These are phyloP conservation scores for Neoascia interrupta DNA, from an alignment of 2,888 invertebrate species.

Conservation along the genomic window DNA sequence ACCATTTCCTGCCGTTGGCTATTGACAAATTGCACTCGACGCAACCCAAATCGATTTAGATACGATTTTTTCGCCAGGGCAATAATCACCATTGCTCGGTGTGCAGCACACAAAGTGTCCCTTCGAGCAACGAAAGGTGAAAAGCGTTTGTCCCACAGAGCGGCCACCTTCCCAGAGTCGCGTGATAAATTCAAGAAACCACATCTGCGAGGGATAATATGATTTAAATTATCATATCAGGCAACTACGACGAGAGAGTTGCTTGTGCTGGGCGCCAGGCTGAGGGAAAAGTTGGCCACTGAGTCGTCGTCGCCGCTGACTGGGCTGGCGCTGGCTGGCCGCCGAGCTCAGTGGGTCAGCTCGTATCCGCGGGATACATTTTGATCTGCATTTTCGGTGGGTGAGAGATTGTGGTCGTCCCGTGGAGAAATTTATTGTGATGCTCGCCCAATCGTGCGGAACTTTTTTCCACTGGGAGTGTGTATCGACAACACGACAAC, in stretches of 20 bases:
- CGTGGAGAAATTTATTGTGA: constrained; percentile 63
- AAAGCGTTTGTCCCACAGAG: constrained; percentile 11
- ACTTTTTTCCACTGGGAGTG: too few relatives aligned
- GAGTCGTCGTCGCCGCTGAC: constrained; percentile 42
- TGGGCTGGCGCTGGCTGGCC: too few relatives aligned
- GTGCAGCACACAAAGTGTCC: constrained; percentile 30
- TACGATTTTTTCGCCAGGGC: constrained; percentile 11
- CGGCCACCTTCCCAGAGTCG: constrained; percentile 43
- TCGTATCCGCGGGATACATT: constrained; percentile 65
- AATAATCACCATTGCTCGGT: constrained; percentile 32
- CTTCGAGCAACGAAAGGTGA: constrained; percentile 42
- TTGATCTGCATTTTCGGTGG: constrained; percentile 64
- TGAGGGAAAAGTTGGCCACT: constrained; percentile 59
- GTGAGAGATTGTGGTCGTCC: constrained; percentile 47
- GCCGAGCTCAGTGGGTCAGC: constrained; percentile 68
- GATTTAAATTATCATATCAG: constrained; percentile 67
- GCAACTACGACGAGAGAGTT: constrained; percentile 10
- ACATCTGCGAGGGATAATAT: constrained; percentile 51
- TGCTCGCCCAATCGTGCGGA: constrained; percentile 59
- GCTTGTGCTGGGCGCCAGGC: constrained; percentile 58
- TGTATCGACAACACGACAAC: too few relatives aligned
- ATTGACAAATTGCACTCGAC: constrained; percentile 26
- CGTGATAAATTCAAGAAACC: constrained; percentile 63
- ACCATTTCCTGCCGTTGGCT: constrained; percentile 2
- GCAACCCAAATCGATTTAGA: constrained; percentile 29